Evolutionary conservation across 1,140 invertebrate genomes (phyloP).

Genomic region (Oryzaephilus surinamensis): DNA sequence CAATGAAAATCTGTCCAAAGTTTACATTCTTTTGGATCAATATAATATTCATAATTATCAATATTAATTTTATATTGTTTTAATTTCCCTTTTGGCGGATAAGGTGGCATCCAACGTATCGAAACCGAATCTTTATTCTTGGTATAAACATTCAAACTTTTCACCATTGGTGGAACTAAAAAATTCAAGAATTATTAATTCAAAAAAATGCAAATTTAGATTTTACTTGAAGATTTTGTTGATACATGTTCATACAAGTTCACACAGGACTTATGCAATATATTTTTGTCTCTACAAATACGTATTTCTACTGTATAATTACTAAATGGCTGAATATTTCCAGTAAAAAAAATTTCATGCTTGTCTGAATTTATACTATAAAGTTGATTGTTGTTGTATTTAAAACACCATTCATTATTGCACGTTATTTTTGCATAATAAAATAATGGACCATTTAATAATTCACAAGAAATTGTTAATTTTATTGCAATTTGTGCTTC

Average conservation of each 20-base stretch:
- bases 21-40: not conserved
- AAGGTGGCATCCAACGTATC: not conserved
- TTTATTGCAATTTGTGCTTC: too few species aligned
- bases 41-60: too few species aligned
- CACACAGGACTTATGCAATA: too few species aligned
- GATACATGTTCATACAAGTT: too few species aligned
- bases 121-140: conserved; percentile 1
- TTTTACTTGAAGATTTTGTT: not conserved
- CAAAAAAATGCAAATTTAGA: too few species aligned
- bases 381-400: too few species aligned
- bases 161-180: not conserved
- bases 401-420: not conserved
- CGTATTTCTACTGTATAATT: conserved; percentile 1
- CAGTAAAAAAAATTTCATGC: too few species aligned
- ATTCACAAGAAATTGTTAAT: too few species aligned
- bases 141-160: not conserved
- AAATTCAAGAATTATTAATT: too few species aligned
- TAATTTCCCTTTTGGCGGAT: conserved; percentile 1
- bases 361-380: too few species aligned
- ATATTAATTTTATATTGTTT: not conserved
- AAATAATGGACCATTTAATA: not conserved
- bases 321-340: not conserved
- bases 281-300: not conserved
- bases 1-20: conserved; percentile 2
- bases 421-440: not conserved